Percentiles rank a stretch among this genome's conserved stretches.
phyloP scores from a whole-genome alignment of 2,797 vertebrate species.

The Lophotriccus pileatus region DNA sequence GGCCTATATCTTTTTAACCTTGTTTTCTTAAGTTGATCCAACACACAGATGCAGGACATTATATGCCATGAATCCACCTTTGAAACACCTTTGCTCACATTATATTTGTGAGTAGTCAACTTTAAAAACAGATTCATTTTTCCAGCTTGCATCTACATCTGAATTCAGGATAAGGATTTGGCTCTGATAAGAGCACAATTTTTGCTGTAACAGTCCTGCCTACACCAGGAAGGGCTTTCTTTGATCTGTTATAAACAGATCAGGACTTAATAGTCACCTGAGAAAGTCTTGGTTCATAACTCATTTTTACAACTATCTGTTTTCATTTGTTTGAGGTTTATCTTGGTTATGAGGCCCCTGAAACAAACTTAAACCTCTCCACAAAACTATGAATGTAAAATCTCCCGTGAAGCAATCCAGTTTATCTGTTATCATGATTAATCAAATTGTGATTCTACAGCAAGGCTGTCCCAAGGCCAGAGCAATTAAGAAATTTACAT shows the following conservation, averaged over 20 bases:
- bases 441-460: neutral
- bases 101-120: neutral
- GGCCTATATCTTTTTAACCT: neutral
- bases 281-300: slow-evolving; percentile 15
- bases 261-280: slow-evolving; percentile 11
- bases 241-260: slow-evolving; percentile 50
- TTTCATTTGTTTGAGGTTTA: slow-evolving; percentile 36
- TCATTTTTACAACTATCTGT: slow-evolving; percentile 38
- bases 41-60: neutral
- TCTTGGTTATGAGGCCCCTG: neutral
- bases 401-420: neutral
- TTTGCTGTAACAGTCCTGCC: neutral
- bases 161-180: slow-evolving; percentile 15
- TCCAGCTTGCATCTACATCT: slow-evolving; percentile 7
- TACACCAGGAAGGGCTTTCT: neutral
- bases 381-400: neutral
- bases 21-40: neutral
- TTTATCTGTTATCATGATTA: slow-evolving; percentile 13
- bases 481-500: slow-evolving; percentile 18
- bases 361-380: slow-evolving; percentile 31
- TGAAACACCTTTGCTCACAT: slow-evolving; percentile 21
- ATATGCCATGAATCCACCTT: neutral
- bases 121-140: slow-evolving; percentile 13
- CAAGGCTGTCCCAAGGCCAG: slow-evolving; percentile 10
- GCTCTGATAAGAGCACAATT: neutral